Base-by-base conservation (phyloP, 2,888 invertebrate species). In the Reticulitermes lucifugus region DNA sequence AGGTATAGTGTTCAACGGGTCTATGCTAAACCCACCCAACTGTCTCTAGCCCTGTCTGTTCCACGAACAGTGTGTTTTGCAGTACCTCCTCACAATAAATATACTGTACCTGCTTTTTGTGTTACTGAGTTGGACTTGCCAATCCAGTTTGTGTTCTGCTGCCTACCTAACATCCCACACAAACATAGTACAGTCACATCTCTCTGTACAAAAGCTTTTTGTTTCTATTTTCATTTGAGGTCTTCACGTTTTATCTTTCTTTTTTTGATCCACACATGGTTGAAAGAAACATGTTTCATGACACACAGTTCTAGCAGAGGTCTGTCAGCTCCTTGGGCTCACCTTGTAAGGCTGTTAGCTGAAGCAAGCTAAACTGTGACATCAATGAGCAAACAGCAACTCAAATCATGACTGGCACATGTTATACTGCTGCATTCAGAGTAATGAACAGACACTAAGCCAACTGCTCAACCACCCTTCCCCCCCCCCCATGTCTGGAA, bases 291-390 rank as follows among this genome's bases (percentile, higher is more conserved):
- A 41, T 41, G 41, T 73, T 73, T 35, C 5, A n/a, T 25, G 70
- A 9, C 70, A 73, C 7, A 73, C 73, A 73, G 22, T 41, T 10
- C 41, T 70, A 70, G 12, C 70, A 25, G 2, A 70, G 5, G 25
- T 70, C 70, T 70, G 70, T 29, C 25, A 70, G 70, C 9, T 29
- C 70, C 14, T 70, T 29, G 25, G 2, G 6, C 41, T 73, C 73
- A 73, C 73, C 73, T 73, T 73, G 73, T 73, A 73, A 73, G 73
- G 73, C 73, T 73, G 73, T 73, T 73, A 73, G 73, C 73, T 29
- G 25, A 21, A 35, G 29, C 73, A 73, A 41, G 73, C 73, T 73
- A 35, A 73, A 41, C 73, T 73, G 73, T 73, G 41, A 73, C 73
- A 73, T 73, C 73, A 73, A 12, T 41, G 12, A 73, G 35, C 41